A percentile compares a stretch with the other conserved stretches of the same genome.
phyloP scores from a whole-genome alignment of 2,888 invertebrate genomes.

The Lithophane semibrunnea region DNA sequence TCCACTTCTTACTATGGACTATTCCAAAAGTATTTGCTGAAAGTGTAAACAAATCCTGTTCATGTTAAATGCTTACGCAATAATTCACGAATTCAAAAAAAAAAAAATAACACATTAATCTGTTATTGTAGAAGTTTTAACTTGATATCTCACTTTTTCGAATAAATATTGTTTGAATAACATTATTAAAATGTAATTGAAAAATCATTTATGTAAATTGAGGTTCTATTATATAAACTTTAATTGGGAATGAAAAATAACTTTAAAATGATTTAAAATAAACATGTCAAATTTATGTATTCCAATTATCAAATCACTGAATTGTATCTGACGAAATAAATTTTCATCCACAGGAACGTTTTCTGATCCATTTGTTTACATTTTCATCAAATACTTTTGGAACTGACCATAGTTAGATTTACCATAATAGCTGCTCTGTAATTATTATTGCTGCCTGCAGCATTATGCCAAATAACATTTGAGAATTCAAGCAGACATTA shows the following conservation, averaged over 20 bases:
- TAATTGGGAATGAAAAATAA: not conserved
- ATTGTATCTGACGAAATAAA: too few species aligned
- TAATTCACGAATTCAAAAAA: not conserved
- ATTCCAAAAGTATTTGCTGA: not conserved
- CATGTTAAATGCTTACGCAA: not conserved
- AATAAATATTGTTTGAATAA: not conserved
- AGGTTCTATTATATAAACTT: not conserved
- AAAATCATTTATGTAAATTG: too few species aligned
- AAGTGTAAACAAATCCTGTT: not conserved
- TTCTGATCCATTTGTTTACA: not conserved
- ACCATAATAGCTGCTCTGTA: not conserved
- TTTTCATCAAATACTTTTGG: not conserved
- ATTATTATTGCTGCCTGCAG: not conserved
- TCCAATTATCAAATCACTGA: constrained; percentile 2
- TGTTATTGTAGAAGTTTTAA: not conserved
- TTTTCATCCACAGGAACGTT: not conserved
- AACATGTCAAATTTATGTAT: not conserved
- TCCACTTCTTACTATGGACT: not conserved
- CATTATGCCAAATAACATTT: not conserved
- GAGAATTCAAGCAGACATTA: not conserved
- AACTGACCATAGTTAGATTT: not conserved
- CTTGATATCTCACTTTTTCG: not conserved
- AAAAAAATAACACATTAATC: not conserved
- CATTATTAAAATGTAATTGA: not conserved
- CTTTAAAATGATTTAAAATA: not conserved